These are phyloP conservation scores for Vespertilio murinus DNA, from an alignment of 2,797 vertebrate species.

Conservation along the genomic window DNA sequence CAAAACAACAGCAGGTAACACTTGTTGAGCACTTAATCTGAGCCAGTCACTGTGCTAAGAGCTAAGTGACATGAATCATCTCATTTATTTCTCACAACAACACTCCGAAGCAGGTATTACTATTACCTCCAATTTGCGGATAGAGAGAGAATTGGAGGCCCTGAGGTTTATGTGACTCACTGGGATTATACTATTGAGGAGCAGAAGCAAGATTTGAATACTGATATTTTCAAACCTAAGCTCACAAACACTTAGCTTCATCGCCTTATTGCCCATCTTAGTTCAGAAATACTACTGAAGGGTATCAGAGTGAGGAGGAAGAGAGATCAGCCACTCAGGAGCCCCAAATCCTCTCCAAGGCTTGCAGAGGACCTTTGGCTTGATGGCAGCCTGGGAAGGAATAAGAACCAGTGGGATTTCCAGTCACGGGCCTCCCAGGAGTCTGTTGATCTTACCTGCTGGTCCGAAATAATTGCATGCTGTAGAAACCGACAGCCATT, in stretches of 20 bases:
- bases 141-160: constrained; percentile 14
- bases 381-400: not conserved
- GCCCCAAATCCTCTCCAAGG: not conserved
- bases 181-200: not conserved
- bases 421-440: not conserved
- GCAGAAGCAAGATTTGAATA: not conserved
- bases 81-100: constrained; percentile 7
- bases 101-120: constrained; percentile 23
- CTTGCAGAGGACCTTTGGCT: constrained; percentile 2
- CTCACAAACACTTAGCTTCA: not conserved
- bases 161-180: constrained; percentile 39
- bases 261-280: not conserved
- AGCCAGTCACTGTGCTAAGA: constrained; percentile 2
- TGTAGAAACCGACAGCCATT: constrained; percentile 17
- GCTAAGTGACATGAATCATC: constrained; percentile 48
- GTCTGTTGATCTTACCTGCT: not conserved
- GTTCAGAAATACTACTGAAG: constrained; percentile 47
- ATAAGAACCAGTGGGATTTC: not conserved
- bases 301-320: not conserved
- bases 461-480: constrained; percentile 34
- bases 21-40: constrained; percentile 44
- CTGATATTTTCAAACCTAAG: not conserved
- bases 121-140: constrained; percentile 46
- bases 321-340: not conserved
- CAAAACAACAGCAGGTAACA: constrained; percentile 38